Percentiles rank a stretch among this genome's conserved stretches.
phyloP scores from a whole-genome alignment of 2,797 vertebrate species.

The Amazona finschi region DNA sequence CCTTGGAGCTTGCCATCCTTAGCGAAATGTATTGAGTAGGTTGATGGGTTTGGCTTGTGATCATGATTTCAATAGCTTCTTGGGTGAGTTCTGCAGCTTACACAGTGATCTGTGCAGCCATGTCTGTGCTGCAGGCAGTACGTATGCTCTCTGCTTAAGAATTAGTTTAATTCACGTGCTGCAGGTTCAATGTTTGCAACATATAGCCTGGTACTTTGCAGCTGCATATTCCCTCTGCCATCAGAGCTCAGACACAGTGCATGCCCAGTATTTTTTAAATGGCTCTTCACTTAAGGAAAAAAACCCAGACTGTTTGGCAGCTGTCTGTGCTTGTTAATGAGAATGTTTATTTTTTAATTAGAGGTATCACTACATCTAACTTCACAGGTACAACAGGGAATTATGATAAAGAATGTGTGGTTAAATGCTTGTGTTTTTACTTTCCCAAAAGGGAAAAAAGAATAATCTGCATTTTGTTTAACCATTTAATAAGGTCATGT shows the following conservation, averaged over 20 bases:
- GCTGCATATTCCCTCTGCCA: neutral
- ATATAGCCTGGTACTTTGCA: neutral
- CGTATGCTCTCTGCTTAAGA: neutral
- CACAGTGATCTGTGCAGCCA: rapidly evolving
- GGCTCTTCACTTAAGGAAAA: neutral
- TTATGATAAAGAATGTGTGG: neutral
- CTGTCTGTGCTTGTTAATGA: neutral
- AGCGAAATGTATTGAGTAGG: neutral
- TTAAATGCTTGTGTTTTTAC: neutral
- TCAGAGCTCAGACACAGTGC: neutral
- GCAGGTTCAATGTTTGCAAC: neutral
- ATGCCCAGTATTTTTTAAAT: neutral
- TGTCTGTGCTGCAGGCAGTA: neutral
- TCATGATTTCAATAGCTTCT: neutral
- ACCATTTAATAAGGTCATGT: neutral
- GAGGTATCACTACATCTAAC: neutral
- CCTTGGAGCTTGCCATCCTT: neutral
- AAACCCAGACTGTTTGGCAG: neutral
- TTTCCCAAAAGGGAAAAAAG: neutral
- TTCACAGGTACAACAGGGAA: neutral
- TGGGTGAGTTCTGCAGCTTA: neutral
- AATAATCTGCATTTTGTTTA: neutral
- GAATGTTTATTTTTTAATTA: neutral
- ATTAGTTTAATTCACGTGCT: neutral
- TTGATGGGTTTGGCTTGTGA: neutral